These are phyloP conservation scores for Hirudo medicinalis DNA, from an alignment of 1,140 invertebrate genomes.

Conservation along the genomic window DNA sequence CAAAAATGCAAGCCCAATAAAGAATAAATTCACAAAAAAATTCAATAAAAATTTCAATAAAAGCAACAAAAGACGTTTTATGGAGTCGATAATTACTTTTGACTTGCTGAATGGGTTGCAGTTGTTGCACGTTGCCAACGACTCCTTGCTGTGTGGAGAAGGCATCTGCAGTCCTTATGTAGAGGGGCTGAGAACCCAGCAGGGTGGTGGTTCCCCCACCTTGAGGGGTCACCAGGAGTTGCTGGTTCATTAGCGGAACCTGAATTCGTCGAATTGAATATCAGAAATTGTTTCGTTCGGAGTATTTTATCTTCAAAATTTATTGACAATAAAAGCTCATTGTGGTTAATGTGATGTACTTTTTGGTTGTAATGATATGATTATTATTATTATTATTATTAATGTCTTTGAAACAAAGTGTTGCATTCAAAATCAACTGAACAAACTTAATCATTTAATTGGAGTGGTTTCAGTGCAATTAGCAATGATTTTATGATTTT, in stretches of 20 bases:
- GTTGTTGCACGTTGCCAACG: constrained; percentile 5
- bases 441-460: neutral
- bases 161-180: constrained; percentile 10
- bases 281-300: too few species aligned
- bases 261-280: neutral
- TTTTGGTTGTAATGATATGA: too few species aligned
- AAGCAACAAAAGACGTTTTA: neutral
- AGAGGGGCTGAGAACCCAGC: constrained; percentile 13
- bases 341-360: neutral
- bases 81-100: neutral
- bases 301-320: too few species aligned
- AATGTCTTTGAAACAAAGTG: neutral
- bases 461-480: too few species aligned
- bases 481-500: too few species aligned
- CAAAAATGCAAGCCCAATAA: too few species aligned
- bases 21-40: neutral
- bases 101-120: constrained; percentile 1
- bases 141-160: neutral
- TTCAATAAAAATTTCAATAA: neutral
- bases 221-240: constrained; percentile 1
- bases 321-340: neutral
- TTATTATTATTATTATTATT: constrained; percentile 1
- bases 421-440: neutral
- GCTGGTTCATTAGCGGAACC: constrained; percentile 2
- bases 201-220: constrained; percentile 4